Percentiles rank a stretch among this genome's conserved stretches.
Conservation (phyloP, 1,140 invertebrate species). For the Neomicropteryx cornuta region DNA sequence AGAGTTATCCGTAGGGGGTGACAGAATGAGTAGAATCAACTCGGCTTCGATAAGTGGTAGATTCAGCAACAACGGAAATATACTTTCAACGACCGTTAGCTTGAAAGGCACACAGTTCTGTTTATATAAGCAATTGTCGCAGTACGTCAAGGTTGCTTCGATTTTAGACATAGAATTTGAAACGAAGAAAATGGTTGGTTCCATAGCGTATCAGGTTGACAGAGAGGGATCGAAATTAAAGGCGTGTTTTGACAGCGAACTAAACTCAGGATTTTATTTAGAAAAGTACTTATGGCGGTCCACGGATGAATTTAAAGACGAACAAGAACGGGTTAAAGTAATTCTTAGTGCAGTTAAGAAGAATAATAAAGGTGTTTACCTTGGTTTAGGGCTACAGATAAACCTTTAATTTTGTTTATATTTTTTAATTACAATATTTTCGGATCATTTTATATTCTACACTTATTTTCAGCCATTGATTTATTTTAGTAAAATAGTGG, state of each 20-base stretch:
- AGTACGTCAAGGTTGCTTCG: conserved; percentile 8
- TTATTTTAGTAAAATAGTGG: no score
- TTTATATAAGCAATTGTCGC: conserved; percentile 7
- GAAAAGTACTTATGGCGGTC: no score
- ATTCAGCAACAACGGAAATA: not conserved
- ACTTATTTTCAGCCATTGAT: no score
- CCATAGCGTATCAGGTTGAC: conserved; percentile 8
- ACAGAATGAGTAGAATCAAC: no score
- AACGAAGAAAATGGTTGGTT: conserved; percentile 7
- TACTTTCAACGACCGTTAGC: conserved; percentile 9
- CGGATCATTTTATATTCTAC: no score
- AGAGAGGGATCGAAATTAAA: conserved; percentile 8
- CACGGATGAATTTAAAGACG: no score
- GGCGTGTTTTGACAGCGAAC: conserved; percentile 8
- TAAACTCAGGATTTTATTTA: no score
- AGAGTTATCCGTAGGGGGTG: conserved; percentile 11
- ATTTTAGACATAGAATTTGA: conserved; percentile 11
- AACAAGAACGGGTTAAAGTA: no score
- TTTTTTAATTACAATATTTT: no score
- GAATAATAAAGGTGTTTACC: no score
- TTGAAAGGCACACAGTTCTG: conserved; percentile 11
- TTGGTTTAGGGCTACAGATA: conserved; percentile 6
- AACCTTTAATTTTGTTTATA: conserved; percentile 2
- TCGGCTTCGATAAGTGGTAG: no score
- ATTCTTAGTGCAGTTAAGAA: no score